Base-by-base conservation (phyloP, 2,113 vertebrate species). In the Atractosteus spatula region DNA sequence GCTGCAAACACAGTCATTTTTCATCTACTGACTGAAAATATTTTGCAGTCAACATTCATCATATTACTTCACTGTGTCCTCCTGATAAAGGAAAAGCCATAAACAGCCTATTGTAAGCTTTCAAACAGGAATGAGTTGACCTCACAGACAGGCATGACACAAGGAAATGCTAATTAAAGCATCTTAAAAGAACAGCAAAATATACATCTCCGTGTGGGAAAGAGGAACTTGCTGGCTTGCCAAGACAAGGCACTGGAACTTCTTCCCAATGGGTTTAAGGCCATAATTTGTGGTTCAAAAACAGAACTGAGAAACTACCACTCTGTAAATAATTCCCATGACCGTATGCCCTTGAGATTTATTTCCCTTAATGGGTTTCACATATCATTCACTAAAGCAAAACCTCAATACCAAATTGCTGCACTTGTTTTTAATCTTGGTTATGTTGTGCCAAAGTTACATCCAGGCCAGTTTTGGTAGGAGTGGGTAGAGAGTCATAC, bases 211-310 rank as follows among this genome's bases (percentile, higher is more conserved):
- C 13, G 61, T 5, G 55, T 78, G 79, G 75, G 79, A 82, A 80
- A 55, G 45, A 1, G 44, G 8, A 55, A 16, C 59, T 66, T 5
- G 10, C n/a, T n/a, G 16, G 56, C 55, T 62, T 3, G 57, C 54
- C 55, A 59, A 66, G 66, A 62, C 68, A 62, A 61, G 0, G 41
- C 56, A 29, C 42, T 73, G 47, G 0, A 74, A 61, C 65, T 57
- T 51, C 12, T 51, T 10, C 61, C 11, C 12, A 11, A 1, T 11
- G 56, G 47, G 44, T 55, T 42, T 55, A 57, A 68, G 62, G 67
- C 62, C 74, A 16, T 80, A 29, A 79, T 77, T 71, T 79, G 76
- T 78, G 80, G 74, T 69, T 63, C 43, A 68, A 57, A 59, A 61
- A 72, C 51, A 59, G 45, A 74, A 71, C 69, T 41, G 41, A 72